phyloP scores from a whole-genome alignment of 2,113 vertebrate species.

The Willisornis vidua region DNA sequence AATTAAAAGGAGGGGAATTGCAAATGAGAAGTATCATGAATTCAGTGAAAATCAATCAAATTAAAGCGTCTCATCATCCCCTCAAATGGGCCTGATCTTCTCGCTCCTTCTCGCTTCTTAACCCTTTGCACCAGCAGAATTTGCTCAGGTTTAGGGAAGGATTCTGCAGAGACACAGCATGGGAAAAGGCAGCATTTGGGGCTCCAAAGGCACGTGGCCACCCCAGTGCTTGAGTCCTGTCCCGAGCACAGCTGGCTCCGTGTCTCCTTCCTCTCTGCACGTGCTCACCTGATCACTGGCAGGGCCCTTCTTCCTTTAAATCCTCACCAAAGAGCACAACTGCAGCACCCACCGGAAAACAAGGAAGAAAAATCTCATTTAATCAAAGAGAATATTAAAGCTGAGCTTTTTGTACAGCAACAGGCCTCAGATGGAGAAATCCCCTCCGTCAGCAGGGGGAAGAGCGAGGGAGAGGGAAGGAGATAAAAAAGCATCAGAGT shows the following conservation, averaged over 20 bases:
- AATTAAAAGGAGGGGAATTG: constrained; percentile 62
- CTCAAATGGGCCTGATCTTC: neutral
- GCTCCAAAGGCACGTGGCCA: neutral
- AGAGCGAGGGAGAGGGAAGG: neutral
- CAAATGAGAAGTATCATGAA: constrained; percentile 54
- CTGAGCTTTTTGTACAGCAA: constrained; percentile 20
- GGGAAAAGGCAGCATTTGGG: neutral
- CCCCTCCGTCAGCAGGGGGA: neutral
- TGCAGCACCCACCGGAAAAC: neutral
- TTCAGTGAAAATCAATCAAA: constrained; percentile 58
- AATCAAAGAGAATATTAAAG: constrained; percentile 55
- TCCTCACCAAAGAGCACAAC: neutral
- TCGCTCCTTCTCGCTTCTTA: neutral
- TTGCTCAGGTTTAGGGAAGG: rapidly evolving
- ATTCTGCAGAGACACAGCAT: rapidly evolving
- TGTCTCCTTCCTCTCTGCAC: neutral
- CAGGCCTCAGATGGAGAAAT: constrained; percentile 25
- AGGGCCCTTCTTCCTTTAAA: neutral
- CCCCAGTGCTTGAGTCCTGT: neutral
- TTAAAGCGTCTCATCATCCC: neutral
- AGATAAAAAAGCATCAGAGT: constrained; percentile 49
- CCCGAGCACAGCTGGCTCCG: rapidly evolving
- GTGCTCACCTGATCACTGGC: neutral
- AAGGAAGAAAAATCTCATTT: constrained; percentile 11
- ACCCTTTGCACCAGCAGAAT: neutral